Conservation (phyloP, 2,113 vertebrate species). For the Oreochromis aureus region DNA sequence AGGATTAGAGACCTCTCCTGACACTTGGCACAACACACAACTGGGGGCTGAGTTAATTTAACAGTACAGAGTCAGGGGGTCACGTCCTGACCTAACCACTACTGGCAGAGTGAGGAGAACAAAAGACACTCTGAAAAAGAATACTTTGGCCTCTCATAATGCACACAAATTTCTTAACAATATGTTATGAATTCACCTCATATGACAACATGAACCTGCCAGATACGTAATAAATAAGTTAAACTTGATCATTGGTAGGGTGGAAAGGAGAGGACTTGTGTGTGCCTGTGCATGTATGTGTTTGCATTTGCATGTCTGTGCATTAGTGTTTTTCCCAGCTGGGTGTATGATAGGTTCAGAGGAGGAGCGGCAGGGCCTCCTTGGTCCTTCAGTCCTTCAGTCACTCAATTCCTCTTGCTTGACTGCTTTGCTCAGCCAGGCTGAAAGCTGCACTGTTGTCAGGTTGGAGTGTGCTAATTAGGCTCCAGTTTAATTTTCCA, state of each 20-base stretch:
- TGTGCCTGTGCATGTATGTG: background rate
- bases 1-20: constrained; percentile 63
- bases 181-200: background rate
- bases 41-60: constrained; percentile 60
- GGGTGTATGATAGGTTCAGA: constrained; percentile 65
- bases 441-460: constrained; percentile 90
- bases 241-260: background rate
- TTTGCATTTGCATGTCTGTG: background rate
- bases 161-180: background rate
- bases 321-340: constrained; percentile 44
- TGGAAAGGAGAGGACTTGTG: background rate
- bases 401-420: constrained; percentile 87
- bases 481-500: constrained; percentile 93
- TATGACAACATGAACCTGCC: background rate
- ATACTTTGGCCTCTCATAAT: background rate
- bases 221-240: background rate
- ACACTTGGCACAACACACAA: constrained; percentile 65
- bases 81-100: constrained; percentile 17
- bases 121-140: background rate
- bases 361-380: constrained; percentile 65
- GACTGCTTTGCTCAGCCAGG: constrained; percentile 87
- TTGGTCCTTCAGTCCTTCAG: constrained; percentile 81
- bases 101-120: background rate
- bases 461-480: constrained; percentile 94
- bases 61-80: constrained; percentile 50